Percentiles rank a stretch among this genome's conserved stretches.
Evolutionary conservation across 2,888 invertebrate genomes (phyloP).

Genomic region (Masnerella sp.): DNA sequence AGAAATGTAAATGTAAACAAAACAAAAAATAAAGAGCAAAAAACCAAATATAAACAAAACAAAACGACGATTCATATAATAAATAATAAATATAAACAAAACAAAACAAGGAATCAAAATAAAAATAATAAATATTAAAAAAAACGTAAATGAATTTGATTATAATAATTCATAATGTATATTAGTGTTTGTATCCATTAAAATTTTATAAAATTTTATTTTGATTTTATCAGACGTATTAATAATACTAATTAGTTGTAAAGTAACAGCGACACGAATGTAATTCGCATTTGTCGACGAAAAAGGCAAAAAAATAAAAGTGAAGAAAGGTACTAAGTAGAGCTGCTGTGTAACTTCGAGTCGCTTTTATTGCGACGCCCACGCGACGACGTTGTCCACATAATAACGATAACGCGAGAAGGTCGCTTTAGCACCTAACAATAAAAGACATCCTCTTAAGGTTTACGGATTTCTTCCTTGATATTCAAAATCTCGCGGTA

Average conservation of each 20-base stretch:
- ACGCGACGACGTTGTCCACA: conserved; percentile 40
- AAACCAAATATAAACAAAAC: conserved; percentile 4
- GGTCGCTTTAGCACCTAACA: conserved; percentile 47
- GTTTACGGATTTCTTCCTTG: conserved; percentile 49
- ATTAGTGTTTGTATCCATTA: too few relatives aligned
- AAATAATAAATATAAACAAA: conserved; percentile 5
- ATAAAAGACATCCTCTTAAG: conserved; percentile 42
- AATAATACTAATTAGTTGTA: too few relatives aligned
- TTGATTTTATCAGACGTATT: too few relatives aligned
- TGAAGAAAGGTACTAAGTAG: conserved; percentile 26
- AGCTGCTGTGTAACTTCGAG: conserved; percentile 32
- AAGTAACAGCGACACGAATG: too few relatives aligned
- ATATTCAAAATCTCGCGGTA: conserved; percentile 11
- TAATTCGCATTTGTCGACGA: too few relatives aligned
- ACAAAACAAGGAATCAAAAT: neutral
- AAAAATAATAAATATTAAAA: conserved; percentile 4
- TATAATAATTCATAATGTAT: too few relatives aligned
- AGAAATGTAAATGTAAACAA: too few relatives aligned
- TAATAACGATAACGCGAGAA: conserved; percentile 46
- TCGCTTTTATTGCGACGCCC: conserved; percentile 40
- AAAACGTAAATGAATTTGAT: too few relatives aligned
- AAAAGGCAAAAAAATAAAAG: conserved; percentile 9
- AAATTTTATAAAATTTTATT: too few relatives aligned
- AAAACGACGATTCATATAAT: neutral
- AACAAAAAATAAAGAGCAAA: too few relatives aligned